Conservation (phyloP, 2,888 invertebrate genomes). For the Autographa gamma region DNA sequence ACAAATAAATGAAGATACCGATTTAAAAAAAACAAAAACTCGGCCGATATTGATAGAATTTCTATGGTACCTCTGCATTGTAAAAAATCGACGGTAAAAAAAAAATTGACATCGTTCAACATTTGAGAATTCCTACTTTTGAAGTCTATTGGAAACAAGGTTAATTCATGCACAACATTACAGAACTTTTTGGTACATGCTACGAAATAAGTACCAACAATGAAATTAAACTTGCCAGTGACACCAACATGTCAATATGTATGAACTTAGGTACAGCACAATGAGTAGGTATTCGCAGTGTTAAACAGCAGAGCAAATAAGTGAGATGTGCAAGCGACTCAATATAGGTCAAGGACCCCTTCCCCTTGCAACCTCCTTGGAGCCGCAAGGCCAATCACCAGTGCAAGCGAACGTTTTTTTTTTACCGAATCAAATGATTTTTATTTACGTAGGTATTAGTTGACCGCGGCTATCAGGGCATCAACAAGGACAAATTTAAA, state of each 20-base stretch:
- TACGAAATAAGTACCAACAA: background rate
- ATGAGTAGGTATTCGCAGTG: constrained; percentile 44
- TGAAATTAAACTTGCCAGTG: background rate
- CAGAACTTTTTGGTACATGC: too few species aligned
- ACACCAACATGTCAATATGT: background rate
- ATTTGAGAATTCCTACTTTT: background rate
- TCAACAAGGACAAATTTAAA: constrained; percentile 80
- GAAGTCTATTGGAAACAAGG: too few species aligned
- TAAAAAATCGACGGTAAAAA: too few species aligned
- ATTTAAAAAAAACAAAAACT: too few species aligned
- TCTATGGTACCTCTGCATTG: too few species aligned
- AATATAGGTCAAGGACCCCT: constrained; percentile 85
- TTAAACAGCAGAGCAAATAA: constrained; percentile 65
- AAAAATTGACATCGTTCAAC: too few species aligned
- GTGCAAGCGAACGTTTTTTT: constrained; percentile 74
- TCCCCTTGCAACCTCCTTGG: constrained; percentile 88
- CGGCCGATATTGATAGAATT: too few species aligned
- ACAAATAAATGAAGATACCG: too few species aligned
- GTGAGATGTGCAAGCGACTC: constrained; percentile 62
- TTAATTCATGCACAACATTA: too few species aligned
- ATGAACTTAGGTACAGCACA: background rate
- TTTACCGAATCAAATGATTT: constrained; percentile 86
- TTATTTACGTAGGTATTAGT: constrained; percentile 84
- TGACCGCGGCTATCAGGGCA: constrained; percentile 82
- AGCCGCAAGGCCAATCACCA: constrained; percentile 85